A percentile compares a stretch with the other conserved stretches of the same genome.
Conservation (phyloP, 2,888 invertebrate species). For the Oligia latruncula region DNA sequence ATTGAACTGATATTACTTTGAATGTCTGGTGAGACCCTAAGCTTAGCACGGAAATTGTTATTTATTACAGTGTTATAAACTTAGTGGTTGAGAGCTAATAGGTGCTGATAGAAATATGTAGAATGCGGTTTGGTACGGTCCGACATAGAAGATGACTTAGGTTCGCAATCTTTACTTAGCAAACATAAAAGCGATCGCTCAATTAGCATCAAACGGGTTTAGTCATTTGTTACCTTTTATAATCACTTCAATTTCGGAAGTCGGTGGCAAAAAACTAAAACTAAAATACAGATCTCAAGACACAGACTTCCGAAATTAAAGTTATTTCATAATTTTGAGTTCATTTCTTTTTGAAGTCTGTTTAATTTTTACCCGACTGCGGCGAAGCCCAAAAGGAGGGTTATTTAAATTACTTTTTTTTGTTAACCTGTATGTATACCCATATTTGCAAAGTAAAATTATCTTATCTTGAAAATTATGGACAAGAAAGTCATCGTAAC, state of each 20-base stretch:
- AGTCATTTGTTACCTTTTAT: neutral
- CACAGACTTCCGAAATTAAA: too few species aligned
- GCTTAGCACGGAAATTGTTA: conserved; percentile 38
- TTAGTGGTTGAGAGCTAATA: conserved; percentile 34
- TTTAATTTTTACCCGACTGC: too few species aligned
- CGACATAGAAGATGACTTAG: neutral
- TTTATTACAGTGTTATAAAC: conserved; percentile 48
- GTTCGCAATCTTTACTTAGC: neutral
- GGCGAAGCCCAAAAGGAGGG: too few species aligned
- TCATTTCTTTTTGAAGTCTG: too few species aligned
- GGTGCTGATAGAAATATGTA: conserved; percentile 14
- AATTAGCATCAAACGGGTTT: too few species aligned
- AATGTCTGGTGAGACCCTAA: conserved; percentile 44
- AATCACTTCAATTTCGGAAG: neutral
- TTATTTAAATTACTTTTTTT: too few species aligned
- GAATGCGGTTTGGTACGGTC: neutral
- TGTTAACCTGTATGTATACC: too few species aligned
- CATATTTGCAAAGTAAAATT: too few species aligned
- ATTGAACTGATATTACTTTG: conserved; percentile 57
- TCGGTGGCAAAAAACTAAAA: too few species aligned
- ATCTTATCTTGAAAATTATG: neutral
- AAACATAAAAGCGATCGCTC: neutral
- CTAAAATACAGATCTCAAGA: too few species aligned
- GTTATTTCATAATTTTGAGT: too few species aligned
- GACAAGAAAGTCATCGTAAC: neutral